Evolutionary conservation across 2,797 vertebrate species (phyloP), one percentile per base, ranked within the genome.

Genomic region (Siniperca obscura): DNA sequence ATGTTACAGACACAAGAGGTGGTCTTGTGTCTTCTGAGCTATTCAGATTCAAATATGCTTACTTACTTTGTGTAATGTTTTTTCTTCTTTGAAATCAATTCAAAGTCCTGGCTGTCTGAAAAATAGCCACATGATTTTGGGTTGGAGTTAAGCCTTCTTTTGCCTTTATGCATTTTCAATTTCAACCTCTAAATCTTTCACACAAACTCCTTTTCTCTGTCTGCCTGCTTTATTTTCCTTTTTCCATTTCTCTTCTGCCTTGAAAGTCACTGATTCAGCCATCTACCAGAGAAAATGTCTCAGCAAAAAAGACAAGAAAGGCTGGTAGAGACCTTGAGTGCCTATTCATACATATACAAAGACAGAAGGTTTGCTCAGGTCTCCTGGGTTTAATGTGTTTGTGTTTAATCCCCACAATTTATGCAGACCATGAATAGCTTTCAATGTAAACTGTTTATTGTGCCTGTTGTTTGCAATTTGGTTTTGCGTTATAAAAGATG

Each of bases 131-230:
- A 83, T 17, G 70, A 80, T 86, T 89, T 76, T 80, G 76, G 77
- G 67, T 83, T 78, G 86, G 56, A 88, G 76, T 82, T 90, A 85
- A 91, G 86, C 84, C 84, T 87, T 80, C 57, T 88, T 86, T 84
- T 86, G 69, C 80, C 70, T 87, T 86, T 78, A 74, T 90, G 86
- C 74, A 86, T 93, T 89, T 87, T 90, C 78, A 87, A 73, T 90
- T 80, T 83, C 82, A 85, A 74, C 85, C 82, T 85, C 79, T 91
- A 85, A 90, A 91, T 90, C 83, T 86, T 86, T 93, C 76, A 83
- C 83, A 81, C 52, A 80, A 82, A 82, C 73, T 83, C 59, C 61
- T 62, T 90, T 78, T 86, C 79, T 81, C 60, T 84, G 19, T 14
- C 59, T 72, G 53, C 34, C 38, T 73, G 61, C 79, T 79, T 83